phyloP scores from a whole-genome alignment of 2,888 invertebrate genomes.

The Ephialtes manifestator region DNA sequence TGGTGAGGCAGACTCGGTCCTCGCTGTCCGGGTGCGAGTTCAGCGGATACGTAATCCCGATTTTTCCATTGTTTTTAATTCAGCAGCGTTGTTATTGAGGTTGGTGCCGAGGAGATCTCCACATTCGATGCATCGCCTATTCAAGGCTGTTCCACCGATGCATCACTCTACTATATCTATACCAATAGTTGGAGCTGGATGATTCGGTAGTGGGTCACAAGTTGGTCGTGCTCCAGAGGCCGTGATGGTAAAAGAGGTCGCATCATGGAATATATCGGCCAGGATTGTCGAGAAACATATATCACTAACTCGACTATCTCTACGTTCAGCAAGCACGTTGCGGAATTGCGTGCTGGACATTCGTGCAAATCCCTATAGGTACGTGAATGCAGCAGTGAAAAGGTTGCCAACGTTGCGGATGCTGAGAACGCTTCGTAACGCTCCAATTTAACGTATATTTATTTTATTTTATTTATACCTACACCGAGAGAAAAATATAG shows the following conservation, averaged over 20 bases:
- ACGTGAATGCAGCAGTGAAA: conserved; percentile 30
- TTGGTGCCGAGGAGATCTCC: background rate
- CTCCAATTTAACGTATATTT: background rate
- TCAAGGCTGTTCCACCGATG: background rate
- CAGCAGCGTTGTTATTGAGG: conserved; percentile 47
- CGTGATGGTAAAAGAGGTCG: conserved; percentile 55
- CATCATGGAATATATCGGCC: conserved; percentile 65
- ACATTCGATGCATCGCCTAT: conserved; percentile 26
- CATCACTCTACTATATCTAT: background rate
- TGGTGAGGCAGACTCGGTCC: conserved; percentile 33
- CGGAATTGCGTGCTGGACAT: conserved; percentile 52
- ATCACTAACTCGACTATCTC: conserved; percentile 60
- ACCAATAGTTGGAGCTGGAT: background rate
- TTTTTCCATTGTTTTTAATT: conserved; percentile 75
- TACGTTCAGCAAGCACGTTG: conserved; percentile 31
- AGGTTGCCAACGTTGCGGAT: background rate
- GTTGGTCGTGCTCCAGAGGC: conserved; percentile 21
- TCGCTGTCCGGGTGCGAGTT: conserved; percentile 24
- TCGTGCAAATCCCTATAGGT: conserved; percentile 62
- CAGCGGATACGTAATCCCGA: conserved; percentile 59
- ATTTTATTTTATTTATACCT: background rate
- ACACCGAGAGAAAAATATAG: too few relatives aligned
- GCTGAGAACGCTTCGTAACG: background rate
- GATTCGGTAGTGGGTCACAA: conserved; percentile 11
- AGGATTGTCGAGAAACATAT: conserved; percentile 63